Evolutionary conservation across 1,140 invertebrate genomes (phyloP).

Genomic region (Hesperophylax magnus): DNA sequence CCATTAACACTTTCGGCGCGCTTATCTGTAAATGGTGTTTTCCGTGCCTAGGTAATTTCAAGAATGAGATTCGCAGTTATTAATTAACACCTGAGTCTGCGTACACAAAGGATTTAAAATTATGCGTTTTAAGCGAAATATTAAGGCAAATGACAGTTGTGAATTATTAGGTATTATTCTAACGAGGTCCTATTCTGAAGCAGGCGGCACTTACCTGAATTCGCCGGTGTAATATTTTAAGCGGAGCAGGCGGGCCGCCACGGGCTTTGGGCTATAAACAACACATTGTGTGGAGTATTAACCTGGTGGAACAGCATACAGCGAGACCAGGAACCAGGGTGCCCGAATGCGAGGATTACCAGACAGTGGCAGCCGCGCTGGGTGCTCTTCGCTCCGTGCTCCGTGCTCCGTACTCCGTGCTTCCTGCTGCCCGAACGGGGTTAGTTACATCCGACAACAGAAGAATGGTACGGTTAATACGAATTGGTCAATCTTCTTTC

Average conservation of each 20-base stretch:
- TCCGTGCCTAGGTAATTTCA: slow-evolving; percentile 30
- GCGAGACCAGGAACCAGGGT: neutral
- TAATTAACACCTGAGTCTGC: slow-evolving; percentile 40
- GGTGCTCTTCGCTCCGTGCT: too few relatives aligned
- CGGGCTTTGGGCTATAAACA: slow-evolving; percentile 36
- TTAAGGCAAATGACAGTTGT: slow-evolving; percentile 46
- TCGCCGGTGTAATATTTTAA: slow-evolving; percentile 32
- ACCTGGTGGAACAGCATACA: slow-evolving; percentile 3
- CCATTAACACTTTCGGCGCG: slow-evolving; percentile 4
- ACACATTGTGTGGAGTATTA: slow-evolving; percentile 42
- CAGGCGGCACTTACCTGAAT: slow-evolving; percentile 37
- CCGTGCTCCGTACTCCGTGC: too few relatives aligned
- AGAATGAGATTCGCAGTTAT: slow-evolving; percentile 39
- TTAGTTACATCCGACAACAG: too few relatives aligned
- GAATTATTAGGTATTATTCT: slow-evolving; percentile 44
- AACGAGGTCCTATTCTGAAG: slow-evolving; percentile 9
- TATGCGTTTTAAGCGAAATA: slow-evolving; percentile 46
- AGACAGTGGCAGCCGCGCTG: too few relatives aligned
- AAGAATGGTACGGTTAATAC: too few relatives aligned
- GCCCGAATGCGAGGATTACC: too few relatives aligned
- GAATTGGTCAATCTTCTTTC: too few relatives aligned
- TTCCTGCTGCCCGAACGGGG: too few relatives aligned
- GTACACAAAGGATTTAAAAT: slow-evolving; percentile 43
- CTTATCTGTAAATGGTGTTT: slow-evolving; percentile 19
- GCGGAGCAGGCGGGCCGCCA: slow-evolving; percentile 4